Conservation (phyloP, 2,888 invertebrate species). For the Scaeva pyrastri region DNA sequence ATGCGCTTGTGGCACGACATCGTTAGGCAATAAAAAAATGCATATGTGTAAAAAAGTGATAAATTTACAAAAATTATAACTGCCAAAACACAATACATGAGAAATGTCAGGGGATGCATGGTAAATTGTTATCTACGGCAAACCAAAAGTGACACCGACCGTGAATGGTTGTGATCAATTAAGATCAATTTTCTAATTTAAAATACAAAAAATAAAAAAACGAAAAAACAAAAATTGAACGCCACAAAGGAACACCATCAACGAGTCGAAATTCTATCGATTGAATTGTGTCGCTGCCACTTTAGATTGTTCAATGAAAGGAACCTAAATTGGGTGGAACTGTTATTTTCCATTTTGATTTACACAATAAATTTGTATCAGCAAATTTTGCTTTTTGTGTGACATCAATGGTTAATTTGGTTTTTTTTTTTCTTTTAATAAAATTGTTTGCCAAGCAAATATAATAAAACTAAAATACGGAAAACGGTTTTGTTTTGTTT, state of each 20-base stretch:
- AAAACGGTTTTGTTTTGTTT: background rate
- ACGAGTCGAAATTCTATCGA: background rate
- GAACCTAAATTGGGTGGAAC: slow-evolving; percentile 12
- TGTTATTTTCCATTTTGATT: slow-evolving; percentile 16
- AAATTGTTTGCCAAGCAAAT: slow-evolving; percentile 51
- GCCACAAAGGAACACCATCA: background rate
- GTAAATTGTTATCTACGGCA: background rate
- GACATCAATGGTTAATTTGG: slow-evolving; percentile 40
- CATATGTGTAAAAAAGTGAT: slow-evolving; percentile 64
- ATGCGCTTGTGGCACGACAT: slow-evolving; percentile 54
- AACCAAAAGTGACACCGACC: background rate
- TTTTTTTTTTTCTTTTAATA: no score
- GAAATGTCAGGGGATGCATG: slow-evolving; percentile 69
- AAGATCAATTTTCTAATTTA: slow-evolving; percentile 51
- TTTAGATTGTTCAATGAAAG: slow-evolving; percentile 28
- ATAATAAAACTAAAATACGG: background rate
- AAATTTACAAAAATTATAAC: slow-evolving; percentile 63
- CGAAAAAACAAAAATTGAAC: no score
- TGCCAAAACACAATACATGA: slow-evolving; percentile 65
- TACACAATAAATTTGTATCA: slow-evolving; percentile 38
- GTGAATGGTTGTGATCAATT: slow-evolving; percentile 45
- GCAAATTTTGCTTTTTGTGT: slow-evolving; percentile 28
- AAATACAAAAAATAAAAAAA: background rate
- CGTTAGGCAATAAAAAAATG: slow-evolving; percentile 63
- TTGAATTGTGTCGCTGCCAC: slow-evolving; percentile 25